Evolutionary conservation across 2,888 invertebrate genomes (phyloP), one percentile per base, ranked within the genome.

Genomic region (Melikaiella ostensackeni): DNA sequence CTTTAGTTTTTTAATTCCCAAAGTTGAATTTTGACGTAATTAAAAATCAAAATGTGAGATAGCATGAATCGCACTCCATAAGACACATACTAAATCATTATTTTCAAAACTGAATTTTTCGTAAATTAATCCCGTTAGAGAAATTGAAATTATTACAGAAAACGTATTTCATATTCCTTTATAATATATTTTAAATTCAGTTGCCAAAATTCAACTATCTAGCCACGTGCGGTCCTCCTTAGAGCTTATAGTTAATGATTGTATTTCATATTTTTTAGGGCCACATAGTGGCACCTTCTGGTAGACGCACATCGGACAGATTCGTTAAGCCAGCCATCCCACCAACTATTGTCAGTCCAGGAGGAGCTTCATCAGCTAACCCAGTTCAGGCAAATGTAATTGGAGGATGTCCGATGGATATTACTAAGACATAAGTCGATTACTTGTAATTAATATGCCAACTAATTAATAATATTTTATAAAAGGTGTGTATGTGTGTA

Each of bases 301-400:
- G 93, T 83, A 94, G 96, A 82, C 94, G 96, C 74, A 93, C 96
- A 57, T 95, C 95, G 86, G 97, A 97, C 90, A 94, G 97, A 85
- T 97, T 97, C 89, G 96, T 97, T 79, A 97, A 97, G 91, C 97
- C 97, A 79, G 97, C 97, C 79, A 94, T 96, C 90, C 97, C 96
- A 79, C 93, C 93, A 81, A 92, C 92, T 82, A 92, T 92, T 84
- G 90, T 93, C 83, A 93, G 92, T 76, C 91, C 94, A 1, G 70
- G 70, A 30, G 50, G 24, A 30, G 46, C 70, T 50, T 50, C 70
- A 70, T 30, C 70, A 33, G 70, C 42, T 9, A 50, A 70, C 9
- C 6, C 30, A 30, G 46, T 50, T 21, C 70, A 70, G 3, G 50
- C 86, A 77, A 90, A 87, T 76, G 81, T 84, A 57, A 79, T 87